Evolutionary conservation across 2,888 invertebrate species (phyloP).

Genomic region (Caenorhabditis parvicauda): DNA sequence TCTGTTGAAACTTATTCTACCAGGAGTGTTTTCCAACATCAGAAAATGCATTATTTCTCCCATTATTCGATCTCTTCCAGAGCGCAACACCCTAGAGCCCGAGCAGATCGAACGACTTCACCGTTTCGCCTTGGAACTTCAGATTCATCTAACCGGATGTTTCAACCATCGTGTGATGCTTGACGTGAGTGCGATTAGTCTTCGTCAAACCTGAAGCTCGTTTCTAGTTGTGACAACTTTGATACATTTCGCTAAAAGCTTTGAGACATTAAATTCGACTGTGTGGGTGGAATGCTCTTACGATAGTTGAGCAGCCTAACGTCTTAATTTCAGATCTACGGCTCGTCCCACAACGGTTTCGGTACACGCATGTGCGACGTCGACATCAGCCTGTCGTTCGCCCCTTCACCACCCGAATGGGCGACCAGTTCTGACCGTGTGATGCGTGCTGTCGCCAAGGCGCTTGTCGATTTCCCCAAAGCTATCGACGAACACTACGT

Average conservation of each 20-base stretch:
- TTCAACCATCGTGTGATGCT: constrained; percentile 22
- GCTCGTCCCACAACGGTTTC: constrained; percentile 71
- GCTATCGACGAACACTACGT: constrained; percentile 54
- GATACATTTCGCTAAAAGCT: too few species aligned
- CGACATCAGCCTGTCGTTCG: constrained; percentile 70
- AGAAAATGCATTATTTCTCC: too few species aligned
- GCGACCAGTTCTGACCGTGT: constrained; percentile 29
- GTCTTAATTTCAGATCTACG: constrained; percentile 69
- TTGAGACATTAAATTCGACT: too few species aligned
- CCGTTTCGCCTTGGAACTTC: constrained; percentile 28
- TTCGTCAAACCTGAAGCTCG: too few species aligned
- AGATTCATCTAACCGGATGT: constrained; percentile 24
- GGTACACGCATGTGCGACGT: constrained; percentile 69
- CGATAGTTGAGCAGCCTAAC: too few species aligned
- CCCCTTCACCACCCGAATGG: constrained; percentile 52
- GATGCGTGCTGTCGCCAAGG: constrained; percentile 40
- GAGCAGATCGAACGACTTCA: constrained; percentile 25
- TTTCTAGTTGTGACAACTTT: too few species aligned
- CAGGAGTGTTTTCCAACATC: too few species aligned
- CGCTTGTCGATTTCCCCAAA: constrained; percentile 36
- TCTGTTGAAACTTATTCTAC: too few species aligned
- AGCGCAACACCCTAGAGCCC: constrained; percentile 16
- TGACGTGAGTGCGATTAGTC: constrained; percentile 8
- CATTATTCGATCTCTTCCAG: constrained; percentile 3
- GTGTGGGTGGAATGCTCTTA: too few species aligned